A percentile compares a stretch with the other conserved stretches of the same genome.
These are phyloP conservation scores for Carabus problematicus DNA, from an alignment of 2,888 invertebrate species.

Conservation along the genomic window DNA sequence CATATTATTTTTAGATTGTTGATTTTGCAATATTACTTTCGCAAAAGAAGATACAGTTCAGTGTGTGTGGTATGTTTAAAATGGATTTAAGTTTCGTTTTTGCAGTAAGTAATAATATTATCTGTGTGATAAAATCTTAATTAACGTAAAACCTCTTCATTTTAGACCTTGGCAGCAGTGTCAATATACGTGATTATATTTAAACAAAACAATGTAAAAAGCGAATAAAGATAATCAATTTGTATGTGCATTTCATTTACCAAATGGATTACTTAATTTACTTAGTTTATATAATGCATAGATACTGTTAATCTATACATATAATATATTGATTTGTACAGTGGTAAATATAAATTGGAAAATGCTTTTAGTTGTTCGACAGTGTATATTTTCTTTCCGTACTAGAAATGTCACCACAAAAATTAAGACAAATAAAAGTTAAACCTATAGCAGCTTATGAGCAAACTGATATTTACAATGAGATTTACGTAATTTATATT, in stretches of 20 bases:
- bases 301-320: too few species aligned
- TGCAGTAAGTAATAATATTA: constrained; percentile 30
- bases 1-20: constrained; percentile 24
- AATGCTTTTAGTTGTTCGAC: too few species aligned
- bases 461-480: not conserved
- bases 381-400: too few species aligned
- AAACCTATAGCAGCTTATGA: not conserved
- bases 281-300: not conserved
- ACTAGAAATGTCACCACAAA: not conserved
- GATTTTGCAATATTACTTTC: constrained; percentile 28
- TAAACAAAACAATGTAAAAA: constrained; percentile 26
- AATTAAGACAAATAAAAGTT: not conserved
- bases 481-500: not conserved
- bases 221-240: constrained; percentile 4
- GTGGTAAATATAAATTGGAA: too few species aligned
- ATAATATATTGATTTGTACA: too few species aligned
- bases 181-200: constrained; percentile 31
- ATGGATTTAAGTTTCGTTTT: constrained; percentile 22
- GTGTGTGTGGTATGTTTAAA: constrained; percentile 29
- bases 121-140: constrained; percentile 4
- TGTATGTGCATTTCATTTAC: not conserved
- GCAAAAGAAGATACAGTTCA: constrained; percentile 25
- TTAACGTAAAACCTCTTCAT: constrained; percentile 8
- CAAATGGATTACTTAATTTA: constrained; percentile 2
- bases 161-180: constrained; percentile 29